Percentiles rank a stretch among this genome's conserved stretches.
These are phyloP conservation scores for Cyaniris semiargus DNA, from an alignment of 2,888 invertebrate genomes.

Conservation along the genomic window DNA sequence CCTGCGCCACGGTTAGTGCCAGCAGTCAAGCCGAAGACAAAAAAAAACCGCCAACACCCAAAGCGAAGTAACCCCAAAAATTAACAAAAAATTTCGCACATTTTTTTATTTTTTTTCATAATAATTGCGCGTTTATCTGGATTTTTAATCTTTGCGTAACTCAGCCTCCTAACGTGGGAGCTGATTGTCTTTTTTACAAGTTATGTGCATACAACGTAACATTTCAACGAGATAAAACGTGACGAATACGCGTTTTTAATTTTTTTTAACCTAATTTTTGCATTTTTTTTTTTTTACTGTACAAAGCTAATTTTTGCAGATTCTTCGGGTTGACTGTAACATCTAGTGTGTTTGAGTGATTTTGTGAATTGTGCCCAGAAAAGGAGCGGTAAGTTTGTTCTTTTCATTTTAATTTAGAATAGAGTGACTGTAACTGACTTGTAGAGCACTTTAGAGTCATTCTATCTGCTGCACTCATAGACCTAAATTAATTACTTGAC, in stretches of 20 bases:
- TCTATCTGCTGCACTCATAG: too few species aligned
- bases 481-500: too few species aligned
- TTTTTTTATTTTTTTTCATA: constrained; percentile 20
- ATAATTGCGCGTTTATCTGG: constrained; percentile 15
- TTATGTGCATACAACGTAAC: constrained; percentile 22
- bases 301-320: not conserved
- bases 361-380: constrained; percentile 8
- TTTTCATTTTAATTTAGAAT: not conserved
- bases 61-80: constrained; percentile 4
- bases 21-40: constrained; percentile 2
- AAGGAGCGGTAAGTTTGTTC: not conserved
- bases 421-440: not conserved
- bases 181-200: constrained; percentile 25
- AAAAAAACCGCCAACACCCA: not conserved
- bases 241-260: constrained; percentile 3
- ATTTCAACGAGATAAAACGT: constrained; percentile 1
- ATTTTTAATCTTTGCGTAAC: constrained; percentile 25
- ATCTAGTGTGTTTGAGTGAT: constrained; percentile 15
- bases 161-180: constrained; percentile 26
- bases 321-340: constrained; percentile 14
- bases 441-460: not conserved
- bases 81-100: not conserved
- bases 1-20: not conserved
- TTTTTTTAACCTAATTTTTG: not conserved
- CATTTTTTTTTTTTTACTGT: not conserved